Evolutionary conservation across 2,888 invertebrate genomes (phyloP).

Genomic region (Xestia sexstrigata): DNA sequence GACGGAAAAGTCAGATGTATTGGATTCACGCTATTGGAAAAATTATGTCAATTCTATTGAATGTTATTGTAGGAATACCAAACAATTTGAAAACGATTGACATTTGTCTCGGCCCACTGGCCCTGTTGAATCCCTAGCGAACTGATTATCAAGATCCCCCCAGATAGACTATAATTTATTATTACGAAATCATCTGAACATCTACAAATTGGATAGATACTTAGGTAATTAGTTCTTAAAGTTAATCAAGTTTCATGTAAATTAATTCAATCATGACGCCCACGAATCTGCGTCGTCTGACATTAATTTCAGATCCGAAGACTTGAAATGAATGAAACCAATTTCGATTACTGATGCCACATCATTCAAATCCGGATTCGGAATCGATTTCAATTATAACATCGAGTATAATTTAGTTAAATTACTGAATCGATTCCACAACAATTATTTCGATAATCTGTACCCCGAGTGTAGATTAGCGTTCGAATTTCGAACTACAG

Average conservation of each 20-base stretch:
- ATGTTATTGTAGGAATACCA: neutral
- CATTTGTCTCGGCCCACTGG: neutral
- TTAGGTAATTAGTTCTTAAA: conserved; percentile 19
- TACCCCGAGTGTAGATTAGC: conserved; percentile 21
- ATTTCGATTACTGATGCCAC: conserved; percentile 45
- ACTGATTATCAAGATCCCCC: neutral
- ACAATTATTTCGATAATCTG: conserved; percentile 38
- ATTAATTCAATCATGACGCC: conserved; percentile 30
- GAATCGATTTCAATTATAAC: conserved; percentile 55
- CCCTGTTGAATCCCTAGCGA: neutral
- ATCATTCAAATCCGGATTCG: conserved; percentile 40
- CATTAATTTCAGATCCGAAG: conserved; percentile 35
- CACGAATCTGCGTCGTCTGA: conserved; percentile 23
- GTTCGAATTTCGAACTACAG: conserved; percentile 39
- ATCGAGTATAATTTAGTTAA: conserved; percentile 52
- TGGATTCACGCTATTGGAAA: neutral
- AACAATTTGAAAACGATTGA: neutral
- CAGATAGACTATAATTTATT: neutral
- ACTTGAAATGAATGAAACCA: conserved; percentile 52
- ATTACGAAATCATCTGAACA: neutral
- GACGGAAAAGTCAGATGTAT: too few species aligned
- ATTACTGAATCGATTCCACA: conserved; percentile 22
- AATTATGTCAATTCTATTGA: neutral
- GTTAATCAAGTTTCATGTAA: conserved; percentile 38
- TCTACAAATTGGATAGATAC: neutral